Conservation (phyloP, 2,888 invertebrate genomes). For the Germaria angustata region DNA sequence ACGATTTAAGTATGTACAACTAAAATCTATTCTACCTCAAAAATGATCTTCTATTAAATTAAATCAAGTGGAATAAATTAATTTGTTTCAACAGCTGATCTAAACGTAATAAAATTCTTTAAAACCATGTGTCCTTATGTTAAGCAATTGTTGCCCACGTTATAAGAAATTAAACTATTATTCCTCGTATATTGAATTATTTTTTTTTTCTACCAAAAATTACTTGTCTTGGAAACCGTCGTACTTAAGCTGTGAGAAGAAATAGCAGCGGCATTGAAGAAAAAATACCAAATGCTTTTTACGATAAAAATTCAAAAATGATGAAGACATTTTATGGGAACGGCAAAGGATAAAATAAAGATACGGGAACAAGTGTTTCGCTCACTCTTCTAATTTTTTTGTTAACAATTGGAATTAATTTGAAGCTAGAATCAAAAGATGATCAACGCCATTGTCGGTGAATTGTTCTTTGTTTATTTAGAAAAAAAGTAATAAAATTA, state of each 20-base stretch:
- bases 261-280: neutral
- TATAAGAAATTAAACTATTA: neutral
- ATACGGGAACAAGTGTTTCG: slow-evolving; percentile 59
- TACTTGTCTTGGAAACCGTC: slow-evolving; percentile 7
- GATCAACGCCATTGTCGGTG: slow-evolving; percentile 6
- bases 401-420: neutral
- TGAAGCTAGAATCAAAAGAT: slow-evolving; percentile 49
- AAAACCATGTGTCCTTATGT: neutral
- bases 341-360: slow-evolving; percentile 5
- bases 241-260: neutral
- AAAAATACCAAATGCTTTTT: slow-evolving; percentile 12
- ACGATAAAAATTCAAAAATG: slow-evolving; percentile 31
- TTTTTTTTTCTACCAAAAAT: slow-evolving; percentile 8
- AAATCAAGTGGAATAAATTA: slow-evolving; percentile 18
- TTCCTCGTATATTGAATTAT: neutral
- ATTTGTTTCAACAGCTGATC: slow-evolving; percentile 2
- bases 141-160: slow-evolving; percentile 8
- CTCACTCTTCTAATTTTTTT: neutral
- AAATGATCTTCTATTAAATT: neutral
- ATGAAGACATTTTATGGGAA: slow-evolving; percentile 53
- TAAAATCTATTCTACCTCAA: neutral
- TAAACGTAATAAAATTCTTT: neutral
- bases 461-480: slow-evolving; percentile 33
- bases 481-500: slow-evolving; percentile 73
- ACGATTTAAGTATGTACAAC: too few relatives aligned